Percentiles rank a stretch among this genome's conserved stretches.
phyloP scores from a whole-genome alignment of 1,140 invertebrate genomes.

The Aleiodes sp. region DNA sequence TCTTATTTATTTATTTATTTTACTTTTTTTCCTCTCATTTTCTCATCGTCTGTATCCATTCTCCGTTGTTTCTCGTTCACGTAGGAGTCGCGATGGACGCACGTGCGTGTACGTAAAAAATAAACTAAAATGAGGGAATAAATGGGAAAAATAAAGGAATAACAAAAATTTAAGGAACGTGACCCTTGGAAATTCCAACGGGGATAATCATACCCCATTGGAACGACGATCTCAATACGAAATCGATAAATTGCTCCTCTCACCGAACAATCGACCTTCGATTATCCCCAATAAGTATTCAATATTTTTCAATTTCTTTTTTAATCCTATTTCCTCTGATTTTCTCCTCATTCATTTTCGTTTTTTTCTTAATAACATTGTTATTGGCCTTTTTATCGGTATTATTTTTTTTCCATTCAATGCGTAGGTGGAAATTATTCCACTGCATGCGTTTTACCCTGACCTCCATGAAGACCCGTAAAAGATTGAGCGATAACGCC shows the following conservation, averaged over 20 bases:
- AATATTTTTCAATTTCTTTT: background rate
- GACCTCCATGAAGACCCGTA: background rate
- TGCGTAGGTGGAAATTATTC: slow-evolving; percentile 1
- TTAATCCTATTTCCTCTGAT: too few species aligned
- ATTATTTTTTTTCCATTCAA: background rate
- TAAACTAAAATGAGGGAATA: slow-evolving; percentile 9
- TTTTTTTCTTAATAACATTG: too few species aligned
- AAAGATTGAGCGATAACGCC: slow-evolving; percentile 30
- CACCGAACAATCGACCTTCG: background rate
- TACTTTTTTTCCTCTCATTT: slow-evolving; percentile 19
- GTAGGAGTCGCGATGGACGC: slow-evolving; percentile 31
- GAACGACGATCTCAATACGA: slow-evolving; percentile 31
- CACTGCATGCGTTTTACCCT: background rate
- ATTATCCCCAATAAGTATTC: background rate
- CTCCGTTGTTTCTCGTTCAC: slow-evolving; percentile 16
- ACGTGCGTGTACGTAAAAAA: slow-evolving; percentile 32
- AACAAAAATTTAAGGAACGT: slow-evolving; percentile 23
- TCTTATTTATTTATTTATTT: slow-evolving; percentile 25
- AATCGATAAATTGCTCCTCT: slow-evolving; percentile 39
- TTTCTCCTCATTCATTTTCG: too few species aligned
- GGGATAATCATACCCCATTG: slow-evolving; percentile 35
- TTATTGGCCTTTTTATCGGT: background rate
- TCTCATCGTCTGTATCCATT: slow-evolving; percentile 7
- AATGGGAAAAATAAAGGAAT: background rate
- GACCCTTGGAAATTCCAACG: slow-evolving; percentile 32